Percentiles rank a stretch among this genome's conserved stretches.
phyloP scores from a whole-genome alignment of 92 coral and sea anemone genomes.

The Siderastrea radians region DNA sequence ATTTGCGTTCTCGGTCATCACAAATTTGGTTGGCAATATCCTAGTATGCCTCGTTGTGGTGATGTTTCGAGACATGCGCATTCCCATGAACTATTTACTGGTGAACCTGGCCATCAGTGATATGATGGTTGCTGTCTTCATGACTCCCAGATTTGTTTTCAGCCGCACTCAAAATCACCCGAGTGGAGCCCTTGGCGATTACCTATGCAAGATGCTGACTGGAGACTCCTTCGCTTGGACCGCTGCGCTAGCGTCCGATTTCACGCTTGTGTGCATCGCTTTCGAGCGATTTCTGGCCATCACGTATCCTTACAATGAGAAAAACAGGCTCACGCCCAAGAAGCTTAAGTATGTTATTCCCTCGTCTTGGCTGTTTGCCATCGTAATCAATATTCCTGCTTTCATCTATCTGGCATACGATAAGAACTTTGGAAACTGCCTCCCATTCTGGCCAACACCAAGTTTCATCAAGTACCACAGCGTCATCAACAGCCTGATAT shows the following conservation, averaged over 20 bases:
- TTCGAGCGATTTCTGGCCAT: conserved; percentile 58
- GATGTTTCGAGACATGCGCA: conserved; percentile 8
- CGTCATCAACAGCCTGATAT: conserved; percentile 10
- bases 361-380: conserved; percentile 51
- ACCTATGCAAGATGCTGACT: conserved; percentile 57
- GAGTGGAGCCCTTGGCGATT: conserved; percentile 28
- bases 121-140: conserved; percentile 36
- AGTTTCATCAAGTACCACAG: conserved; percentile 46
- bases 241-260: conserved; percentile 49
- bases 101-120: conserved; percentile 29
- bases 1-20: conserved; percentile 1
- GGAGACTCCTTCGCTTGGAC: conserved; percentile 67
- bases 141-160: conserved; percentile 34
- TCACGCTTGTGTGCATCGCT: conserved; percentile 54
- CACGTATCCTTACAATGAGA: conserved; percentile 49
- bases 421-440: conserved; percentile 31
- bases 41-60: conserved; percentile 20
- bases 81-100: conserved; percentile 31
- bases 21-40: conserved; percentile 13
- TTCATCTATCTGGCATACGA: conserved; percentile 31
- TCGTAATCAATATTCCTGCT: conserved; percentile 39
- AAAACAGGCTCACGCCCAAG: conserved; percentile 24
- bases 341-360: conserved; percentile 33
- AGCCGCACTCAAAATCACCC: conserved; percentile 52
- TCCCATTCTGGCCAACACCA: conserved; percentile 46